Evolutionary conservation across 1,140 invertebrate species (phyloP).

Genomic region (Holcopasites calliopsidis): DNA sequence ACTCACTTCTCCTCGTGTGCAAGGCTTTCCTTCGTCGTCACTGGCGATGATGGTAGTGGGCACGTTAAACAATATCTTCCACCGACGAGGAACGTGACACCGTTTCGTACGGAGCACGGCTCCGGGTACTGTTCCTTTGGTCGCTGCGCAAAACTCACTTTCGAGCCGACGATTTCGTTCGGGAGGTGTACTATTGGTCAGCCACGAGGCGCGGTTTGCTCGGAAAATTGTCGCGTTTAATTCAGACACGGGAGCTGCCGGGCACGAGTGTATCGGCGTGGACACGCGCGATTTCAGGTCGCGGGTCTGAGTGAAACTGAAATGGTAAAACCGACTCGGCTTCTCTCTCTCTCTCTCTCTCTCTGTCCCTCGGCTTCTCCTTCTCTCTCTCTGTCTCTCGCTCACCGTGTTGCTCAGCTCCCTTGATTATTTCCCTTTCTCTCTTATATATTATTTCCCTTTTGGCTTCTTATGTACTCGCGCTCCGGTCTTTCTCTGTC

Average conservation of each 20-base stretch:
- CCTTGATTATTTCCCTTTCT: constrained; percentile 16
- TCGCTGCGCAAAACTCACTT: constrained; percentile 7
- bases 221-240: constrained; percentile 12
- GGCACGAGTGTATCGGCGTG: constrained; percentile 26
- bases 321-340: constrained; percentile 51
- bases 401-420: constrained; percentile 7
- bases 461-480: not conserved
- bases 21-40: constrained; percentile 19
- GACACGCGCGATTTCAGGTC: constrained; percentile 57
- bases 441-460: constrained; percentile 15
- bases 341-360: constrained; percentile 41
- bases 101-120: constrained; percentile 4
- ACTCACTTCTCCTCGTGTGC: constrained; percentile 37
- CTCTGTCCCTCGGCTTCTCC: constrained; percentile 7
- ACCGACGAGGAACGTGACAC: constrained; percentile 30
- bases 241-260: constrained; percentile 26
- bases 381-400: constrained; percentile 25
- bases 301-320: constrained; percentile 59
- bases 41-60: not conserved
- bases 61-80: constrained; percentile 32
- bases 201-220: not conserved
- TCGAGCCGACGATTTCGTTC: not conserved
- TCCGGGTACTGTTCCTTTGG: constrained; percentile 7
- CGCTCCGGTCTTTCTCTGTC: not conserved
- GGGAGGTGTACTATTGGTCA: not conserved